These are phyloP conservation scores for Phrynosoma blainvillii DNA, from an alignment of 2,113 vertebrate species.

Conservation along the genomic window DNA sequence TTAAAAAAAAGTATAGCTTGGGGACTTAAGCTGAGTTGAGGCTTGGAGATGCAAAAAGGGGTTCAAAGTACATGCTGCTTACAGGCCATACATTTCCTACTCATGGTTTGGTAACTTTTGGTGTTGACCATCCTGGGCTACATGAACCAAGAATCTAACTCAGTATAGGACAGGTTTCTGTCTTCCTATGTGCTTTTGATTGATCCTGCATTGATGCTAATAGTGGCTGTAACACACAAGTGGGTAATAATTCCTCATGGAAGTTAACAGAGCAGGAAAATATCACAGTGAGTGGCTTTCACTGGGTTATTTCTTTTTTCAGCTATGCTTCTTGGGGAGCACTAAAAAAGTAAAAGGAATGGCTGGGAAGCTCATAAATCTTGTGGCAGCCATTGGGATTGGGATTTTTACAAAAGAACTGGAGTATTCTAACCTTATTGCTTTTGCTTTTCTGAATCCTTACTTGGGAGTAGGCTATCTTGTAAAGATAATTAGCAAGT, in stretches of 20 bases:
- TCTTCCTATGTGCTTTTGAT: not conserved
- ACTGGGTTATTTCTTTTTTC: accelerated
- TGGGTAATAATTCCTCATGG: not conserved
- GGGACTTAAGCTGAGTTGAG: no score
- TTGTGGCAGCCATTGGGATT: accelerated
- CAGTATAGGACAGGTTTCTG: not conserved
- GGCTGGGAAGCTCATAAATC: not conserved
- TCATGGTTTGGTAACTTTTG: no score
- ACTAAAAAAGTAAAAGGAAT: not conserved
- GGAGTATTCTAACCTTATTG: conserved; percentile 12
- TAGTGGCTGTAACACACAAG: not conserved
- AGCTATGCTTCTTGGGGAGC: not conserved
- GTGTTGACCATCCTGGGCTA: no score
- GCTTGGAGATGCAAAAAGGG: not conserved
- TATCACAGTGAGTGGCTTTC: accelerated
- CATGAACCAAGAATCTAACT: no score
- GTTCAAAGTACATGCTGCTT: no score
- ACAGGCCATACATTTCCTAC: no score
- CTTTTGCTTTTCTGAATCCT: conserved; percentile 52
- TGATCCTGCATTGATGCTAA: not conserved
- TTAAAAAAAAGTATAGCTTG: no score
- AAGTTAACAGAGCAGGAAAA: not conserved
- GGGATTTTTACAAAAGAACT: accelerated
- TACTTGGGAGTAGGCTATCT: conserved; percentile 66
- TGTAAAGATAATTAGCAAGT: conserved; percentile 51